Conservation (phyloP, 2,888 invertebrate genomes). For the Steinernema scapterisci region DNA sequence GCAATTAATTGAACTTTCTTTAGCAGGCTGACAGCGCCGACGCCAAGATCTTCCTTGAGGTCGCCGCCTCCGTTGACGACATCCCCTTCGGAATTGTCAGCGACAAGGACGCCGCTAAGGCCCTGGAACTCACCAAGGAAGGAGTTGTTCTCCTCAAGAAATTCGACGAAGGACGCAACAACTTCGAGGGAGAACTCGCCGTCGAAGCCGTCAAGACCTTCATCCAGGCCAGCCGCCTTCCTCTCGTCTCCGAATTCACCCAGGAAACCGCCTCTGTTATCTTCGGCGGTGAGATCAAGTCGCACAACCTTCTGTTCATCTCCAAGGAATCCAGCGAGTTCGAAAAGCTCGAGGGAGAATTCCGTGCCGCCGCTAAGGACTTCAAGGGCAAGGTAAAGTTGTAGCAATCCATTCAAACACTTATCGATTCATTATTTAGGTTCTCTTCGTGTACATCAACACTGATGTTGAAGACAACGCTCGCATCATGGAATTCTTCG, state of each 20-base stretch:
- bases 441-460: constrained; percentile 93
- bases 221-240: constrained; percentile 67
- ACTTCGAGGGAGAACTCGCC: constrained; percentile 57
- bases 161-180: constrained; percentile 67
- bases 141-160: constrained; percentile 84
- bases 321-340: constrained; percentile 83
- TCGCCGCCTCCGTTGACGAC: constrained; percentile 83
- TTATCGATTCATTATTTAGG: constrained; percentile 69
- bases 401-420: background rate
- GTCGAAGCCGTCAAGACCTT: constrained; percentile 48
- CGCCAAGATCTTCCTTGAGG: constrained; percentile 82
- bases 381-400: constrained; percentile 80
- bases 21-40: constrained; percentile 78
- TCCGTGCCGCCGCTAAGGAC: constrained; percentile 83
- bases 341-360: constrained; percentile 79
- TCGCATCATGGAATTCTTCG: constrained; percentile 98
- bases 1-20: constrained; percentile 44
- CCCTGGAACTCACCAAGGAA: constrained; percentile 80
- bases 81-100: constrained; percentile 84
- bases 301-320: constrained; percentile 91
- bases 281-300: constrained; percentile 96
- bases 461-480: constrained; percentile 92
- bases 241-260: constrained; percentile 68
- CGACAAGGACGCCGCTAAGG: constrained; percentile 79
- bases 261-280: constrained; percentile 87